Conservation (phyloP, 30 jellyfish, hydroid and myxozoan species). For the Turritopsis dohrnii region DNA sequence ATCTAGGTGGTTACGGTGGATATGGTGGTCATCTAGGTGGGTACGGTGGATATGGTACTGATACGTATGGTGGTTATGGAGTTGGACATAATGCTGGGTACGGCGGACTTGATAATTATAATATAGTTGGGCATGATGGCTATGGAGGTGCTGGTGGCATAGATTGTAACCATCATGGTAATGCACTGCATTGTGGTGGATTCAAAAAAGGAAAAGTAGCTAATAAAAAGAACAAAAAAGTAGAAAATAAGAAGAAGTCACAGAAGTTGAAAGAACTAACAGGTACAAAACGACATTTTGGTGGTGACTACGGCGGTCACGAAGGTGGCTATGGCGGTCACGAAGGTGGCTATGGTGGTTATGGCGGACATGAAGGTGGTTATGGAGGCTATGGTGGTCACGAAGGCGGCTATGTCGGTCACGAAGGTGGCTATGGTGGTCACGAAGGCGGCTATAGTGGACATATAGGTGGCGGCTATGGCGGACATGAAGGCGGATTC, state of each 20-base stretch:
- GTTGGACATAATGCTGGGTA: slow-evolving; percentile 24
- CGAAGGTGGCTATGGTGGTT: slow-evolving; percentile 55
- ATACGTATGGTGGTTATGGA: slow-evolving; percentile 29
- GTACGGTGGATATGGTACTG: slow-evolving; percentile 37
- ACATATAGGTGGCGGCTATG: slow-evolving; percentile 39
- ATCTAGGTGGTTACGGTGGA: slow-evolving; percentile 26
- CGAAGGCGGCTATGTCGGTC: slow-evolving; percentile 23
- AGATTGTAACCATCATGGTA: slow-evolving; percentile 9
- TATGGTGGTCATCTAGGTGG: slow-evolving; percentile 37
- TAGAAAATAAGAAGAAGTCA: slow-evolving; percentile 27
- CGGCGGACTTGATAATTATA: slow-evolving; percentile 22
- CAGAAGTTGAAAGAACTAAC: slow-evolving; percentile 51
- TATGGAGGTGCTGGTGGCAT: slow-evolving; percentile 20
- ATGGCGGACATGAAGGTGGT: slow-evolving; percentile 37
- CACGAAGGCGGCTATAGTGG: slow-evolving; percentile 31
- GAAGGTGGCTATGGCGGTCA: slow-evolving; percentile 80
- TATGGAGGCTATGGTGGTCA: slow-evolving; percentile 41
- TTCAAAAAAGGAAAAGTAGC: slow-evolving; percentile 44
- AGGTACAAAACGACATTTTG: slow-evolving; percentile 52
- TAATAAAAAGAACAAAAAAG: slow-evolving; percentile 54
- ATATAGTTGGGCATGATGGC: slow-evolving; percentile 5
- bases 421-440: slow-evolving; percentile 23
- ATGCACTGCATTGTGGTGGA: slow-evolving; percentile 20
- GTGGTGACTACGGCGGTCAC: slow-evolving; percentile 37
- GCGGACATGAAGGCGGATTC: slow-evolving; percentile 55